Evolutionary conservation across 2,888 invertebrate species (phyloP).

Genomic region (Lordiphosa andalusiaca): DNA sequence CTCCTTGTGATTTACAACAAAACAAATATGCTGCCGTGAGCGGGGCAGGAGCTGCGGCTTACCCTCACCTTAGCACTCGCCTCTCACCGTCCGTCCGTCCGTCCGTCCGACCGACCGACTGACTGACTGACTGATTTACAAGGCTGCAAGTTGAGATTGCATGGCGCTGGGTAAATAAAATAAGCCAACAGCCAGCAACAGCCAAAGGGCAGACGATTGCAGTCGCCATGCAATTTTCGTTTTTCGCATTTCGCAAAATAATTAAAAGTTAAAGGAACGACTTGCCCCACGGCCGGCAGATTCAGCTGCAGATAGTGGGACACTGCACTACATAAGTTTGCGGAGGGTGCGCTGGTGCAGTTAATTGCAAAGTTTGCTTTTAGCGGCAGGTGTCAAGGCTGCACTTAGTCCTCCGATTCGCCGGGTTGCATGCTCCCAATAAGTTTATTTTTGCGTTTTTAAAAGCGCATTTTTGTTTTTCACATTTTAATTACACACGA

Average conservation of each 20-base stretch:
- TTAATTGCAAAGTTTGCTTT: conserved; percentile 63
- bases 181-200: conserved; percentile 50
- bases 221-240: conserved; percentile 69
- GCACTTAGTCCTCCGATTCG: conserved; percentile 10
- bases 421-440: conserved; percentile 55
- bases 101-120: conserved; percentile 16
- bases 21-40: conserved; percentile 67
- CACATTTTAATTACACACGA: conserved; percentile 35
- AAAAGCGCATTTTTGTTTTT: conserved; percentile 3
- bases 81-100: neutral
- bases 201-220: conserved; percentile 22
- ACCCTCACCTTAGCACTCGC: conserved; percentile 50
- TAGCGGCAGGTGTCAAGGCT: conserved; percentile 60
- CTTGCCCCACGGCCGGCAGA: conserved; percentile 34
- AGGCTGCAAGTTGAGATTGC: conserved; percentile 75
- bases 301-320: conserved; percentile 22
- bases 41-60: conserved; percentile 13
- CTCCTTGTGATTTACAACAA: conserved; percentile 76
- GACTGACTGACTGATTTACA: conserved; percentile 72
- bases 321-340: conserved; percentile 9
- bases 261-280: conserved; percentile 68
- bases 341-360: conserved; percentile 55
- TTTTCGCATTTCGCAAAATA: conserved; percentile 69
- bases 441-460: conserved; percentile 31
- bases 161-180: conserved; percentile 74